phyloP scores from a whole-genome alignment of 2,888 invertebrate species.

The Gonocerus acuteangulatus region DNA sequence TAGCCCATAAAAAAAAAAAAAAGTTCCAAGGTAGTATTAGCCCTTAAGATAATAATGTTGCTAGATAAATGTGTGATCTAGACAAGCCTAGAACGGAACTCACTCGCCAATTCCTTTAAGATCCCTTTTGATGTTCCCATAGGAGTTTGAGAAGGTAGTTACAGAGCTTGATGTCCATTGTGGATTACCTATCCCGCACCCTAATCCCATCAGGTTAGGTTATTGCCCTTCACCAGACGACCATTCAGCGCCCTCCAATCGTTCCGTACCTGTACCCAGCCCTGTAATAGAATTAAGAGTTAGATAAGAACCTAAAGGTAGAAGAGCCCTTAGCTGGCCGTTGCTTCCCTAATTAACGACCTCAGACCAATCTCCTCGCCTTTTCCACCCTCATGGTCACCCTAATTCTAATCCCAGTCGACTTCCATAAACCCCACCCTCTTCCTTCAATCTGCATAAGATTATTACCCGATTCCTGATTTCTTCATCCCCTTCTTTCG shows the following conservation, averaged over 20 bases:
- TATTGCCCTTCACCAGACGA: too few species aligned
- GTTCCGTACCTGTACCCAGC: neutral
- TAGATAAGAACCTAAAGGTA: slow-evolving; percentile 9
- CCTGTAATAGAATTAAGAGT: slow-evolving; percentile 34
- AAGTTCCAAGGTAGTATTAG: too few species aligned
- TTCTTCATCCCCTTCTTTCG: slow-evolving; percentile 1
- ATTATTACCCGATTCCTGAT: slow-evolving; percentile 10
- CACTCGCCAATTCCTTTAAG: too few species aligned
- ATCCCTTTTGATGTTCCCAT: too few species aligned
- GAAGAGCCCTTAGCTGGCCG: slow-evolving; percentile 6
- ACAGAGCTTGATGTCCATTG: too few species aligned
- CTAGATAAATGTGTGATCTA: too few species aligned
- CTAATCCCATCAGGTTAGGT: too few species aligned
- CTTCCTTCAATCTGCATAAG: slow-evolving; percentile 22
- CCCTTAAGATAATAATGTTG: too few species aligned
- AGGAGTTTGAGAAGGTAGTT: too few species aligned
- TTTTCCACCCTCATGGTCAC: slow-evolving; percentile 13
- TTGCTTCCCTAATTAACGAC: slow-evolving; percentile 8
- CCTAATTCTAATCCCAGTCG: slow-evolving; percentile 20
- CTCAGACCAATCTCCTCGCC: slow-evolving; percentile 15
- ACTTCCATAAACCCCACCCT: slow-evolving; percentile 15
- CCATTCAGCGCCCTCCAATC: neutral
- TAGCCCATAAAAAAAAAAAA: too few species aligned
- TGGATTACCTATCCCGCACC: too few species aligned
- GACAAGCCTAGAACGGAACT: too few species aligned